Evolutionary conservation across 1,140 invertebrate genomes (phyloP).

Genomic region (Reticulitermes speratus): DNA sequence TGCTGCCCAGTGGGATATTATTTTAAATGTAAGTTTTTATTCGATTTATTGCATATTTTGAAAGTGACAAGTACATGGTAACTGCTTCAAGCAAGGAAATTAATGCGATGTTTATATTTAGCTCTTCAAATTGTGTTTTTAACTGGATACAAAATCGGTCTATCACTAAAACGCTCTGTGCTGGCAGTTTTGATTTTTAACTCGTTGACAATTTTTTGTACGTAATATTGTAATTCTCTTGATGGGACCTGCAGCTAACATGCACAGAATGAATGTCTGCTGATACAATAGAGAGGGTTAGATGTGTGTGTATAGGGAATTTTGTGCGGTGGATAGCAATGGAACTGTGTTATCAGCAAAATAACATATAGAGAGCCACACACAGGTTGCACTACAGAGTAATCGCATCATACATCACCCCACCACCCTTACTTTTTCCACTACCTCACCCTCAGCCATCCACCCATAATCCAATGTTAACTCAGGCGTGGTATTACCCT

Average conservation of each 20-base stretch:
- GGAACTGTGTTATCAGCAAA: slow-evolving; percentile 11
- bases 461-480: slow-evolving; percentile 18
- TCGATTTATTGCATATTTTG: too few species aligned
- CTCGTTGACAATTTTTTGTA: neutral
- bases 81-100: too few species aligned
- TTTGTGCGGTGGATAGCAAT: slow-evolving; percentile 7
- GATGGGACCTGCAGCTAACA: neutral
- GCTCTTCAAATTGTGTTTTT: too few species aligned
- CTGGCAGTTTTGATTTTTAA: neutral
- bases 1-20: too few species aligned
- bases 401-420: slow-evolving; percentile 10
- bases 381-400: slow-evolving; percentile 13
- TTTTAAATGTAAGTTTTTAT: too few species aligned
- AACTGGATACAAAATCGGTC: neutral
- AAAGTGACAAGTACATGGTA: too few species aligned
- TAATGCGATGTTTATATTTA: too few species aligned
- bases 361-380: slow-evolving; percentile 18
- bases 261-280: neutral
- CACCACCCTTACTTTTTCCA: neutral
- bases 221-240: neutral
- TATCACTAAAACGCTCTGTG: neutral
- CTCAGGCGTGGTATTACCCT: slow-evolving; percentile 12
- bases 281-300: slow-evolving; percentile 8
- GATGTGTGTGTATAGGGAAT: slow-evolving; percentile 6
- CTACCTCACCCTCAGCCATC: slow-evolving; percentile 7